A percentile compares a stretch with the other conserved stretches of the same genome.
These are phyloP conservation scores for Stichodactyla helianthus DNA, from an alignment of 64 coral and sea anemone species.

Conservation along the genomic window DNA sequence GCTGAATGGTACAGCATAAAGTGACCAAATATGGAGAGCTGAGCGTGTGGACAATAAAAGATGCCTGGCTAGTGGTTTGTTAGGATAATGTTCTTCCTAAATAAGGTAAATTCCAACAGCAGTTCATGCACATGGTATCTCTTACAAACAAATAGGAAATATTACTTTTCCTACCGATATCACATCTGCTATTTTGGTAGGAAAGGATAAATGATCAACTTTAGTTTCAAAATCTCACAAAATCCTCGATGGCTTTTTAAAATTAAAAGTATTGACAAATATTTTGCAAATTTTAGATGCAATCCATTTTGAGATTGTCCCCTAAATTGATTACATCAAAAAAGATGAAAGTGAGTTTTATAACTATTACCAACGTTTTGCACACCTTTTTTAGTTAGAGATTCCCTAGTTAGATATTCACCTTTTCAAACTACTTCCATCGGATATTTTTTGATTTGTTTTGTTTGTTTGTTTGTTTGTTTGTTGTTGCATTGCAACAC, in stretches of 20 bases:
- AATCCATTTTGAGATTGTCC: no score
- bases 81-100: conserved; percentile 2
- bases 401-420: no score
- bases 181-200: not conserved
- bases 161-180: not conserved
- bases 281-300: not conserved
- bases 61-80: not conserved
- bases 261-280: not conserved
- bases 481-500: no score
- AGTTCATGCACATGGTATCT: not conserved
- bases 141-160: conserved; percentile 10
- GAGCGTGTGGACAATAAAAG: conserved; percentile 12
- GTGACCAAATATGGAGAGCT: conserved; percentile 6
- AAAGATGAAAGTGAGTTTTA: no score
- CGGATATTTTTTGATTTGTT: no score
- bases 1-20: not conserved
- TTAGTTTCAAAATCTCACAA: no score
- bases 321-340: no score
- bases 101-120: not conserved
- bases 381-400: no score
- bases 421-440: no score
- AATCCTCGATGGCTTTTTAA: no score
- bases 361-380: no score
- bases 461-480: no score
- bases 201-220: not conserved